phyloP scores from a whole-genome alignment of 2,113 vertebrate genomes.

The Phainopepla nitens region DNA sequence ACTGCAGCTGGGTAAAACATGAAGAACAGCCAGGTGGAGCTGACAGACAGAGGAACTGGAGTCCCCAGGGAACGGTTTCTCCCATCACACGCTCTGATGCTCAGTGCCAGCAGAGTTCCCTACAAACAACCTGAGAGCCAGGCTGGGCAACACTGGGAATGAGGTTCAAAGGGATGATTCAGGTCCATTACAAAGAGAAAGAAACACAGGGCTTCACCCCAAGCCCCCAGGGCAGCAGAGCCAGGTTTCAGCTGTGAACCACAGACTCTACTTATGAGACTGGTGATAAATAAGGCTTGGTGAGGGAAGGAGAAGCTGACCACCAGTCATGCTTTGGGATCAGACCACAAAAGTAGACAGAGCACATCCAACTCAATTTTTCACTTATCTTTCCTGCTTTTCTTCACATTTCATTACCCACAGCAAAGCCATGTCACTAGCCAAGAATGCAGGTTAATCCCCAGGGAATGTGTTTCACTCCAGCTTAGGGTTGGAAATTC shows the following conservation, averaged over 20 bases:
- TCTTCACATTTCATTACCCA: background rate
- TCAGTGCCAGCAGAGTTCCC: background rate
- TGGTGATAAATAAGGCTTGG: background rate
- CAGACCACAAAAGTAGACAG: background rate
- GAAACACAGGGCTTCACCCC: background rate
- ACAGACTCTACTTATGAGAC: background rate
- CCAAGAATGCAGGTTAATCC: background rate
- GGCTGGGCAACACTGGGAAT: background rate
- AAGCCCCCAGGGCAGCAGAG: background rate
- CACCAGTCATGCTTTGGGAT: background rate
- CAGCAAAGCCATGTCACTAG: background rate
- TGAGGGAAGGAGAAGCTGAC: background rate
- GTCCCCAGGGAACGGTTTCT: fast-evolving
- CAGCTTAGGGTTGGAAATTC: background rate
- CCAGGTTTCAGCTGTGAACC: background rate
- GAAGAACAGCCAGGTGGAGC: background rate
- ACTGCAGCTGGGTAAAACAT: background rate
- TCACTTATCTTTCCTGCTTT: background rate
- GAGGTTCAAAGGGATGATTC: background rate
- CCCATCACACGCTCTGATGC: background rate
- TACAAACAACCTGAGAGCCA: fast-evolving
- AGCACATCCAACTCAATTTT: background rate
- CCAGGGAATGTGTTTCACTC: background rate
- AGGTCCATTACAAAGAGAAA: background rate
- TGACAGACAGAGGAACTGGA: background rate